Base-by-base conservation (phyloP, 2,888 invertebrate genomes). In the Cataglyphis albicans region DNA sequence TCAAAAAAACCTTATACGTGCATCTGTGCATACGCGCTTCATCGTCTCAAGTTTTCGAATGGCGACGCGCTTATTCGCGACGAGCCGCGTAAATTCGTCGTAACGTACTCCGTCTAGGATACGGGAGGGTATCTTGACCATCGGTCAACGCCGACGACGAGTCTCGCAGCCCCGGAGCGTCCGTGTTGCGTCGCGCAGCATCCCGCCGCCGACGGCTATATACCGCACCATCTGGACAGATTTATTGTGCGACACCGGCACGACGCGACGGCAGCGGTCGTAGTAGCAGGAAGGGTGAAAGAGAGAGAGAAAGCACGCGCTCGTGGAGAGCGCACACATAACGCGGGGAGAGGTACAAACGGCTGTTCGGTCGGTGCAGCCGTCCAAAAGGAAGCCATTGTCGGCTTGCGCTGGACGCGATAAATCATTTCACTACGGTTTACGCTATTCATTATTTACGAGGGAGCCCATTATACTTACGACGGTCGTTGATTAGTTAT, bases 381-480 rank as follows among this genome's bases (percentile, higher is more conserved):
- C 52, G 73, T 52, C 85, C 86, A 85, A 88, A 90, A 89, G 91
- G 84, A 86, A 87, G 80, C 88, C 87, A 91, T 92, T 92, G 91
- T 91, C 90, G 89, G 88, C 83, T 85, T 81, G 81, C 83, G 81
- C 87, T 88, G 88, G 84, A 84, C 85, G 87, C 84, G 87, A 91
- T 92, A 91, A 91, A 92, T 92, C 90, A 91, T 91, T 90, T 90
- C 88, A 90, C 90, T 90, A 90, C 88, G 87, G 82, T 85, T 90
- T 83, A 88, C 87, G 81, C 88, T 88, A 89, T 91, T 90, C 91
- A 91, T 91, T 92, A 92, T 91, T 90, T 91, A 88, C 87, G 88
- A 91, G 88, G 25, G 85, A 83, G 80, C 81, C 87, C 90, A 86
- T 88, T 90, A 89, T 85, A 84, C 70, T 82, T 84, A 55, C 84